phyloP scores from a whole-genome alignment of 2,797 vertebrate genomes.

The Onychomys torridus region DNA sequence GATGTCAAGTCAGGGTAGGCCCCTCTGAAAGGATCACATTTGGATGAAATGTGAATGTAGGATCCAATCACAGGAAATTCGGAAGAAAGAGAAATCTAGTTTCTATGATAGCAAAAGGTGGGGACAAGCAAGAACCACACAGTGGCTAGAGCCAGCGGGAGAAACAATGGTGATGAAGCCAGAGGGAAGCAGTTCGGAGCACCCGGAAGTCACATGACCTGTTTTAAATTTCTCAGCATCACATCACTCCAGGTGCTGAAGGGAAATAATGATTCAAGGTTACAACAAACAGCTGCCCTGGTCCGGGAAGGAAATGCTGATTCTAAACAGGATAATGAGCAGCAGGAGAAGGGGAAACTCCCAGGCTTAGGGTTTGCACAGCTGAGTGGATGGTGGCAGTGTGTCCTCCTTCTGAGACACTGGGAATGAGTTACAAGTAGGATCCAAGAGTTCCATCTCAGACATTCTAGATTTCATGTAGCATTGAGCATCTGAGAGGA shows the following conservation, averaged over 20 bases:
- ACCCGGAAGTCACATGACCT: neutral
- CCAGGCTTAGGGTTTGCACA: neutral
- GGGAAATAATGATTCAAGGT: neutral
- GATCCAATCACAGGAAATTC: neutral
- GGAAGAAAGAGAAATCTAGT: neutral
- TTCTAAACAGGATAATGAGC: neutral
- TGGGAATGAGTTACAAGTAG: neutral
- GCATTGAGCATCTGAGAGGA: neutral
- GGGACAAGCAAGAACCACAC: neutral
- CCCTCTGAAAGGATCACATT: neutral
- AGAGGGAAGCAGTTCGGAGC: neutral
- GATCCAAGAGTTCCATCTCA: neutral
- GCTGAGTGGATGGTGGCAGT: neutral
- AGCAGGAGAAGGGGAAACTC: neutral
- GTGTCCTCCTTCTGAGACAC: neutral
- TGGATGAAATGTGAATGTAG: neutral
- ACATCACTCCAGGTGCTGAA: neutral
- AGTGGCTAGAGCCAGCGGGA: neutral
- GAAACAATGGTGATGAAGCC: neutral
- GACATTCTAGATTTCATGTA: neutral
- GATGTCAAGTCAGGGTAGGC: neutral
- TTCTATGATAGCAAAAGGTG: neutral
- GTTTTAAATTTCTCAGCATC: slow-evolving; percentile 19
- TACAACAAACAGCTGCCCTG: neutral
- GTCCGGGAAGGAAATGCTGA: neutral